Evolutionary conservation across 2,113 vertebrate genomes (phyloP).

Genomic region (Anas platyrhynchos): DNA sequence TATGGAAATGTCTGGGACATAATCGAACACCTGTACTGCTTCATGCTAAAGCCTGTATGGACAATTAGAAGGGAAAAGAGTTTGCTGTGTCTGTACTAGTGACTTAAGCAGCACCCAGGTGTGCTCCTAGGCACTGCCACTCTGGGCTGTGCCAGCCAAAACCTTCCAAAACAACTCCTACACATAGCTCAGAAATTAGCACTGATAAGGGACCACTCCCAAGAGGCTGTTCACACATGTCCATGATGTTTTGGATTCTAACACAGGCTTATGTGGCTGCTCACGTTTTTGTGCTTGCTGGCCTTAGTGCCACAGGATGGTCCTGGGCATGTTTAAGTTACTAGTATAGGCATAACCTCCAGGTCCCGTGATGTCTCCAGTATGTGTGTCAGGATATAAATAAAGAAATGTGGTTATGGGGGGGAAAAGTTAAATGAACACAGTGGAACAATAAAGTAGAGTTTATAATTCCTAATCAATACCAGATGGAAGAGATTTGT

Average conservation of each 20-base stretch:
- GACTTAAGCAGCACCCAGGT: not conserved
- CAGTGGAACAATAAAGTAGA: not conserved
- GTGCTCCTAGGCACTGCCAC: not conserved
- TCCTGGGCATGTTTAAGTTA: not conserved
- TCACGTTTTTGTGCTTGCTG: not conserved
- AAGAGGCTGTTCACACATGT: not conserved
- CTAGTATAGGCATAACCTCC: not conserved
- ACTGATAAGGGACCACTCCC: not conserved
- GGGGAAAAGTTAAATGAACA: not conserved
- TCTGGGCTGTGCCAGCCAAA: not conserved
- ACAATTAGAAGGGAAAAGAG: not conserved
- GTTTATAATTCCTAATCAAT: conserved; percentile 13
- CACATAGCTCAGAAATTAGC: not conserved
- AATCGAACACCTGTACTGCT: not conserved
- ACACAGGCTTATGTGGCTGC: not conserved
- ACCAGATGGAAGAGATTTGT: conserved; percentile 20
- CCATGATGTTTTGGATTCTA: not conserved
- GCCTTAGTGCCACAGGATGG: not conserved
- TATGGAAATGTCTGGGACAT: not conserved
- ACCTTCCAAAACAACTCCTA: not conserved
- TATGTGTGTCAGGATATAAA: not conserved
- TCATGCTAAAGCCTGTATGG: not conserved
- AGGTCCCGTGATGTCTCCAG: not conserved
- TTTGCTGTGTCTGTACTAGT: not conserved
- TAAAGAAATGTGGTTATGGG: not conserved